Conservation (phyloP, 1,140 invertebrate species). For the Eurosta solidaginis region DNA sequence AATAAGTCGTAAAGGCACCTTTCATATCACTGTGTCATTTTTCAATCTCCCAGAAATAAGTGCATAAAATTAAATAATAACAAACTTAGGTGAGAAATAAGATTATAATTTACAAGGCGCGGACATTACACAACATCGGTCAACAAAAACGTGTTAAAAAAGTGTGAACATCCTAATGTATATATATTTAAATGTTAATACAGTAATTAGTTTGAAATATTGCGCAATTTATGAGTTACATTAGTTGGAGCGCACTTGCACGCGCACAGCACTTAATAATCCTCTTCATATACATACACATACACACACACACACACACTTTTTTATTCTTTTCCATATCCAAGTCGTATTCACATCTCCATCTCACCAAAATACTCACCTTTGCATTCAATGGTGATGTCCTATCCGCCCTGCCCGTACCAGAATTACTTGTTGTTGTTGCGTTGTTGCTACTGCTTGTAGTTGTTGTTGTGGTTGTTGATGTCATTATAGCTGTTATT, state of each 20-base stretch:
- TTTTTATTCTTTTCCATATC: not conserved
- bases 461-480: not conserved
- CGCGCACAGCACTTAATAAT: not conserved
- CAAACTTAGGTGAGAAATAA: too few species aligned
- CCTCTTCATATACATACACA: too few species aligned
- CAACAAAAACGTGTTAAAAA: too few species aligned
- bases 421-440: not conserved
- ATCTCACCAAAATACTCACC: too few species aligned
- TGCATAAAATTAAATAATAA: too few species aligned
- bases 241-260: not conserved
- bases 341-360: not conserved
- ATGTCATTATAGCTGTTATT: not conserved
- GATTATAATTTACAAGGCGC: too few species aligned
- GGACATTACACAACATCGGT: too few species aligned
- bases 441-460: not conserved
- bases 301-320: not conserved
- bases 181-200: not conserved
- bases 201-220: slow-evolving; percentile 32
- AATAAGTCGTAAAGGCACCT: too few species aligned
- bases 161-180: too few species aligned
- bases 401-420: slow-evolving; percentile 14
- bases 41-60: too few species aligned
- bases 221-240: slow-evolving; percentile 12
- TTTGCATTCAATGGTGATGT: slow-evolving; percentile 44
- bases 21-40: too few species aligned